Conservation (phyloP, 2,797 vertebrate species). For the Yasuhikotakia modesta region DNA sequence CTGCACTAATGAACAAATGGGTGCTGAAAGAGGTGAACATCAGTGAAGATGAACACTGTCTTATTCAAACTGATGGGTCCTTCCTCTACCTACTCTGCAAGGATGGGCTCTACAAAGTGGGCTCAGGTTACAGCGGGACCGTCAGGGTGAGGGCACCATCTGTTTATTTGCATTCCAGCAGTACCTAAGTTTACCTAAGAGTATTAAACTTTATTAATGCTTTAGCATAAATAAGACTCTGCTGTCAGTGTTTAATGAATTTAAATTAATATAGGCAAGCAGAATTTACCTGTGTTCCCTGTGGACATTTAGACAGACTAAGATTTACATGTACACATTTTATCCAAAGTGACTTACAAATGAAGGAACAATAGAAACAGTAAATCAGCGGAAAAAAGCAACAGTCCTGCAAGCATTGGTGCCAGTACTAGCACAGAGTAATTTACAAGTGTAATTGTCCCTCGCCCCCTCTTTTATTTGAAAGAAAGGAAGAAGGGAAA, state of each 20-base stretch:
- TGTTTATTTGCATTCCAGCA: background rate
- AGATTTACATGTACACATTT: too few relatives aligned
- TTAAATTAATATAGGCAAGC: background rate
- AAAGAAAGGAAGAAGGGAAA: too few relatives aligned
- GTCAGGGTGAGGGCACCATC: slow-evolving; percentile 80
- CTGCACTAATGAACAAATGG: slow-evolving; percentile 98
- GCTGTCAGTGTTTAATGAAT: background rate
- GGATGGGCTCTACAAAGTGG: slow-evolving; percentile 97
- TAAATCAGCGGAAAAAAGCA: too few relatives aligned
- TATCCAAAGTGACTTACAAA: too few relatives aligned
- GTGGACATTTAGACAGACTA: background rate
- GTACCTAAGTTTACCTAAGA: background rate
- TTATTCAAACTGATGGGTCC: slow-evolving; percentile 96
- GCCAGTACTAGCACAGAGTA: too few relatives aligned
- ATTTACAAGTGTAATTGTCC: too few relatives aligned
- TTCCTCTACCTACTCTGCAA: slow-evolving; percentile 98
- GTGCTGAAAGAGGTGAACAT: slow-evolving; percentile 91
- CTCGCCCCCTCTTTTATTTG: too few relatives aligned
- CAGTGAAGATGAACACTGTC: slow-evolving; percentile 93
- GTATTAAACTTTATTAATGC: background rate
- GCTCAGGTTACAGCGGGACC: slow-evolving; percentile 98
- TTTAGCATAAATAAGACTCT: background rate
- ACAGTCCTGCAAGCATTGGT: too few relatives aligned
- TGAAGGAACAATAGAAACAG: too few relatives aligned
- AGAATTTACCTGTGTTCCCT: background rate